Base-by-base conservation (phyloP, 2,888 invertebrate genomes). In the Ectropis crepuscularia region DNA sequence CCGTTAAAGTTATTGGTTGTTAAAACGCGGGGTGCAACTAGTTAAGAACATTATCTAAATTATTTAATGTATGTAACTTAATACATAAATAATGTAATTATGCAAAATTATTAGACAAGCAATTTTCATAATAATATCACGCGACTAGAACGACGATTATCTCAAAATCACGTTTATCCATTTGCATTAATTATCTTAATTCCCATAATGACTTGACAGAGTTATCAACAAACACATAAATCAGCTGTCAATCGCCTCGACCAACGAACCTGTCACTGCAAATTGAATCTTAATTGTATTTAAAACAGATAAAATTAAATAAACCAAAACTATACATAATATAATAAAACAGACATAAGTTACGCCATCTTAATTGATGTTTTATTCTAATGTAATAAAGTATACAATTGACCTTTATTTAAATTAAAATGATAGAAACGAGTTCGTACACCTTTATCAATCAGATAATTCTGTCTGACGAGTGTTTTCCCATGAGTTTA, bases 331-430 rank as follows among this genome's bases (percentile, higher is more conserved):
- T 67, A 68, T 66, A 69, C 71, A 65, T 73, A 71, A 75, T 70
- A 67, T 62, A 65, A 69, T 37, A 76, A 76, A 71, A 73, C 67
- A 61, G 16, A 50, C 47, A 55, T 63, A 61, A 70, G 55, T 69
- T 64, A 65, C 54, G 47, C 45, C 37, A 53, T 11, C 16, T 70
- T 75, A 74, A 76, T 75, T 72, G 69, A 61, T 38, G 28, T 58
- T 65, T 51, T 74, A 76, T 76, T 74, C 36, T 74, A 76, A 74
- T 76, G 61, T 63, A 66, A 60, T 57, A 46, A 64, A 50, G 45
- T 57, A 54, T 39, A 53, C 63, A 49, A 45, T 45, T 68, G 71
- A 75, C 72, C 70, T 75, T 72, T 75, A 49, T 69, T 53, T 39
- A 48, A 61, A 70, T 53, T 53, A 45, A 55, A n/a, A 49, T 42